phyloP scores from a whole-genome alignment of 2,113 vertebrate genomes.

The Crotophaga sulcirostris region DNA sequence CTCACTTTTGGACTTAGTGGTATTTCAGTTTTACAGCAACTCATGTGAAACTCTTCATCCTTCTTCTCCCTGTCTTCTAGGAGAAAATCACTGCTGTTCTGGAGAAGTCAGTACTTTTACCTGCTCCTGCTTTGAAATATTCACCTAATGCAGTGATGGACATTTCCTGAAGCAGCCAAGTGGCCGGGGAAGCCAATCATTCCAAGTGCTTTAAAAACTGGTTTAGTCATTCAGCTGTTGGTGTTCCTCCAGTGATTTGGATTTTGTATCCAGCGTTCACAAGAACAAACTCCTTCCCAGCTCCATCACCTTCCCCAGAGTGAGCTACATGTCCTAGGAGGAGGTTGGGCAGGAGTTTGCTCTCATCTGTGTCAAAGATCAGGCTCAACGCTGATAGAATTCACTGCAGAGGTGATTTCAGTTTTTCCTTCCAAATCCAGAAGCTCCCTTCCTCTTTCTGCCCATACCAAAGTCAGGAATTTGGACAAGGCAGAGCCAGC shows the following conservation, averaged over 20 bases:
- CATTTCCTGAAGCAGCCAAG: neutral
- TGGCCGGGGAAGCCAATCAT: fast-evolving
- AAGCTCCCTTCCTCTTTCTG: neutral
- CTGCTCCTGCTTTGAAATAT: neutral
- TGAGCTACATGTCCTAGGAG: neutral
- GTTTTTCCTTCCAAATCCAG: neutral
- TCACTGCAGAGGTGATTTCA: neutral
- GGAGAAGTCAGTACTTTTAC: neutral
- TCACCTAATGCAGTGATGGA: neutral
- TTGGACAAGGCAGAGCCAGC: neutral
- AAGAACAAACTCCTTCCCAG: neutral
- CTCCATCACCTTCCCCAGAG: neutral
- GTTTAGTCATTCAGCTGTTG: neutral
- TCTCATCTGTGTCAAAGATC: fast-evolving
- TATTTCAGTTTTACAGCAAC: neutral
- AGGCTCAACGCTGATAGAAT: neutral
- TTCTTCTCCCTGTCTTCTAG: neutral
- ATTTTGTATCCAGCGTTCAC: neutral
- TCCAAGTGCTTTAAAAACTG: neutral
- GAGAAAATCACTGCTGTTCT: neutral
- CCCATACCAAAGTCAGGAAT: neutral
- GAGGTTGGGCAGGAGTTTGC: neutral
- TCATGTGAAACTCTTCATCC: neutral
- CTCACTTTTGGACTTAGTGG: fast-evolving
- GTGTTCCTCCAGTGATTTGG: neutral